Percentiles rank a stretch among this genome's conserved stretches.
Conservation (phyloP, 1,140 invertebrate species). For the Lordiphosa mommai region DNA sequence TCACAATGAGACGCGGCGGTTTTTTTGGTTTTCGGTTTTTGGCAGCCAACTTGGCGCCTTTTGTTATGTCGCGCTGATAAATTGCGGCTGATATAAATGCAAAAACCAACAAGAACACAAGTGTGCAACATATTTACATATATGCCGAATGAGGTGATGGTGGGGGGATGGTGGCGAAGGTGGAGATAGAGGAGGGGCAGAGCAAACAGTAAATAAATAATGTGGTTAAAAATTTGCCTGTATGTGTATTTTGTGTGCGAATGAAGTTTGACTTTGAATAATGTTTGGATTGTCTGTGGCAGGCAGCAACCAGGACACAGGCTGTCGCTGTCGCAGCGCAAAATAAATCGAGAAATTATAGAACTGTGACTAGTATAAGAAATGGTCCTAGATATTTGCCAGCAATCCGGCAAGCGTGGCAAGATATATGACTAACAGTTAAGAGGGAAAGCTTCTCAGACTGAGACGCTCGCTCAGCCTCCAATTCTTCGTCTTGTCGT, state of each 20-base stretch:
- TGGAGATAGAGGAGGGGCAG: conserved; percentile 14
- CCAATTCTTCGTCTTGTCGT: conserved; percentile 11
- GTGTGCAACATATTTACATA: conserved; percentile 70
- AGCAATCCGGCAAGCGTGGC: conserved; percentile 49
- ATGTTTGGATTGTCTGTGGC: conserved; percentile 76
- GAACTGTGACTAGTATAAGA: conserved; percentile 77
- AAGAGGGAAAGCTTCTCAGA: conserved; percentile 35
- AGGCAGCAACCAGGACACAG: conserved; percentile 51
- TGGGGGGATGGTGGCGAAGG: background rate
- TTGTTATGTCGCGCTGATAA: conserved; percentile 70
- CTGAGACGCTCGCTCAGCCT: conserved; percentile 7
- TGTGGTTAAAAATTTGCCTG: conserved; percentile 74
- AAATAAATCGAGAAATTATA: conserved; percentile 78
- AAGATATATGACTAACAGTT: conserved; percentile 70
- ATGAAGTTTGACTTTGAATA: conserved; percentile 78
- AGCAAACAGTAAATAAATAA: conserved; percentile 74
- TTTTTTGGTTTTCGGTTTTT: conserved; percentile 67
- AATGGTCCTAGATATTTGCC: conserved; percentile 60
- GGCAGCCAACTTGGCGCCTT: conserved; percentile 74
- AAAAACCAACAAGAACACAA: conserved; percentile 46
- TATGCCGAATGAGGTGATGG: conserved; percentile 5
- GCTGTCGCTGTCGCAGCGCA: conserved; percentile 42
- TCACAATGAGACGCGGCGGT: conserved; percentile 23
- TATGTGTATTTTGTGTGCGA: conserved; percentile 49
- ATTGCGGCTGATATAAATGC: conserved; percentile 72